Conservation (phyloP, 2,888 invertebrate genomes). For the Litoditis marina region DNA sequence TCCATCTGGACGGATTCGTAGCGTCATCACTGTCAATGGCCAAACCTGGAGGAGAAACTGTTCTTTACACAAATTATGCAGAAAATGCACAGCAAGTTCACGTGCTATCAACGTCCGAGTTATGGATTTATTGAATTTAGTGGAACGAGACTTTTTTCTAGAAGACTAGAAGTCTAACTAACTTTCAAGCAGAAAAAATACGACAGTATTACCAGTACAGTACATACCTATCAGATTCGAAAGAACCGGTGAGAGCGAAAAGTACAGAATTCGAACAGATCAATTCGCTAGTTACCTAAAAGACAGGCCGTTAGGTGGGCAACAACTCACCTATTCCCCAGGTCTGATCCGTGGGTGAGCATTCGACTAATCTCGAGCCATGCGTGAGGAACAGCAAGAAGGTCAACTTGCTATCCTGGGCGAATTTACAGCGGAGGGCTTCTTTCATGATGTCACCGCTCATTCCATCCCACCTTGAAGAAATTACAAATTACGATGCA, state of each 20-base stretch:
- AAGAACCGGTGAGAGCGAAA: too few relatives aligned
- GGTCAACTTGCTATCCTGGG: conserved; percentile 18
- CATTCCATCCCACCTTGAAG: conserved; percentile 32
- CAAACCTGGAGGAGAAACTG: too few relatives aligned
- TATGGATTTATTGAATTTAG: too few relatives aligned
- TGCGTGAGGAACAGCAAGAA: conserved; percentile 30
- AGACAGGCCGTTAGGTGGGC: neutral
- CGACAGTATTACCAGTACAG: too few relatives aligned
- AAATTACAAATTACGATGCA: neutral
- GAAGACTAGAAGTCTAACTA: too few relatives aligned
- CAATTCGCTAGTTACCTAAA: neutral
- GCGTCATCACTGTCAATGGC: conserved; percentile 5
- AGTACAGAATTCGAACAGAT: too few relatives aligned
- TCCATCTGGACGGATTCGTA: conserved; percentile 7
- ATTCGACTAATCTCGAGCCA: conserved; percentile 32
- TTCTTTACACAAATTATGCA: too few relatives aligned
- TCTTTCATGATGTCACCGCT: conserved; percentile 32
- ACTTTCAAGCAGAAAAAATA: too few relatives aligned
- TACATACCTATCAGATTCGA: too few relatives aligned
- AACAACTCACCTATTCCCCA: conserved; percentile 42
- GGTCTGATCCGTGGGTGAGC: conserved; percentile 34
- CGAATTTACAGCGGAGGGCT: conserved; percentile 31
- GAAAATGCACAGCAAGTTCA: too few relatives aligned
- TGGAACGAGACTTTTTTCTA: too few relatives aligned
- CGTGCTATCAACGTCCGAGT: too few relatives aligned